Evolutionary conservation across 2,113 vertebrate species (phyloP), one percentile per base, ranked within the genome.

Genomic region (Dipodomys stephensi): DNA sequence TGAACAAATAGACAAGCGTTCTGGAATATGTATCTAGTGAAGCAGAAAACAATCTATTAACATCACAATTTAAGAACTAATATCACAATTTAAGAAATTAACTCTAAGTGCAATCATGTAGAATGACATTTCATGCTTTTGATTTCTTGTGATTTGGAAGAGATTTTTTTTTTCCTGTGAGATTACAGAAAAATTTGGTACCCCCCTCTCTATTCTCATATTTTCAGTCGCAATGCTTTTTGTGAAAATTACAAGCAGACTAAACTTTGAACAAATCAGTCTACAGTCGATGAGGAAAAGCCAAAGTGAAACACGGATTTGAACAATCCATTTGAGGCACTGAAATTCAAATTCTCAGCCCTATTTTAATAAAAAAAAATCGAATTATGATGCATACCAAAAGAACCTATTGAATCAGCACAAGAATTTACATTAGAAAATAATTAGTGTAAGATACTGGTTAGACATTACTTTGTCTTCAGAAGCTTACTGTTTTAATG

Each of bases 1-100:
- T 83, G 80, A 94, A 67, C 62, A 96, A 94, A 92, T 95, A 95
- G 44, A 64, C 85, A 67, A 93, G 25, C 1, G n/a, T 91, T 95
- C 80, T 94, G 94, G 94, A 93, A 39, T 86, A 96, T 97, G 68
- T n/a, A 88, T 83, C 67, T 88, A 27, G 18, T 18, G 39, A 82
- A 85, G 2, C 77, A 88, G 76, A 93, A 95, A 64, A 25, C 64
- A 89, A 82, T 25, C 49, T 89, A 87, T 89, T 95, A 95, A 65
- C 90, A 83, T 80, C 92, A 73, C 39, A 39, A 39, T 39, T 39
- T 39, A 39, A 39, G 39, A 39, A 39, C 6, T 39, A 39, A 39
- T 39, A 39, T 39, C 39, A 39, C 39, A 39, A 39, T 39, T 39
- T 39, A 39, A 39, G 39, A 39, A 39, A 39, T 39, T 39, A 39